Evolutionary conservation across 2,888 invertebrate species (phyloP), one percentile per base, ranked within the genome.

Genomic region (Lingula anatina): DNA sequence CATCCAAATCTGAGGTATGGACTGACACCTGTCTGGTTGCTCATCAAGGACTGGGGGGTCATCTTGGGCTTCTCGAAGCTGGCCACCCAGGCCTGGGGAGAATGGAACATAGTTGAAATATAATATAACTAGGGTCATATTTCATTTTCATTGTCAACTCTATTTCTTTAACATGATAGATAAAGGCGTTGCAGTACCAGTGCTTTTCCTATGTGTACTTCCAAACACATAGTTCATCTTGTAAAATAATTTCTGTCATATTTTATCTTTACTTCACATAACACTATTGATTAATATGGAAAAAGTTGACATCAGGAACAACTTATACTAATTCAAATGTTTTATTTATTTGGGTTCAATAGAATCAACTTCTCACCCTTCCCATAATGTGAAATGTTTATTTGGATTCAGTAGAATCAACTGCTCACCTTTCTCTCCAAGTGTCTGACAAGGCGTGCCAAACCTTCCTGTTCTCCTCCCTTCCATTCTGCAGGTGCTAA

Each of bases 1-100:
- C 90, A 90, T 9, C 91, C 90, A 71, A 90, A 90, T 61, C 90
- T 82, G 44, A 91, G 80, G 72, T 91, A 91, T 0, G 91, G 90
- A 40, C 89, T 89, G 23, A 91, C 79, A 7, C 89, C 90, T 5
- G 90, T 90, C 71, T 86, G 86, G 59, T 88, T 89, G 12, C 90
- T 87, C 35, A 89, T 78, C 37, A 91, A 76, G 0, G 89, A 89
- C 68, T 90, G 88, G 1, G 90, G 88, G 0, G 89, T 89, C 89
- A 90, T 90, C 78, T 90, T 90, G 0, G 90, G 90, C 42, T 86
- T 81, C 7, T 89, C 90, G 71, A 90, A 90, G 21, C 88, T 88
- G n/a, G 89, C 90, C 7, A 90, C 89, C 89, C 90, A 90, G 0
- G 89, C 90, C 77, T 90, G 54, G 2, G 63, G 56, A 31, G n/a